These are phyloP conservation scores for Myotis myotis DNA, from an alignment of 2,797 vertebrate genomes.

Conservation along the genomic window DNA sequence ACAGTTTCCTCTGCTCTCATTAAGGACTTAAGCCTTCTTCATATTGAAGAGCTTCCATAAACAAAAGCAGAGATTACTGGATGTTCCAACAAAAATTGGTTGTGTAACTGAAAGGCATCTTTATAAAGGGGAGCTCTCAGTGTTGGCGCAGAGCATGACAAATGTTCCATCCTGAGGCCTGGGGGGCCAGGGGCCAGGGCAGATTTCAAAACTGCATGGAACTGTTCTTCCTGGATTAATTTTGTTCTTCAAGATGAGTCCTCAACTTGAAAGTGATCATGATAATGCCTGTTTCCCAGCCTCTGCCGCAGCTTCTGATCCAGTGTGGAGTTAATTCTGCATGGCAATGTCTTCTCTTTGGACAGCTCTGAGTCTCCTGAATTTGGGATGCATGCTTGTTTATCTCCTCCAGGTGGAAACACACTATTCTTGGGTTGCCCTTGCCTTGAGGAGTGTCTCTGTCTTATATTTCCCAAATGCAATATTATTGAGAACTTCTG, in stretches of 20 bases:
- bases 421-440: not conserved
- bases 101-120: conserved; percentile 56
- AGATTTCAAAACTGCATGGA: conserved; percentile 33
- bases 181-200: not conserved
- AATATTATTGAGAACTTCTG: not conserved
- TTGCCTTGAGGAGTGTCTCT: not conserved
- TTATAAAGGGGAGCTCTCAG: conserved; percentile 1
- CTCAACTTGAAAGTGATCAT: conserved; percentile 19
- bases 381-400: not conserved
- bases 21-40: conserved; percentile 77
- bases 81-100: conserved; percentile 77
- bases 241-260: conserved; percentile 43
- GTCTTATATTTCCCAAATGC: not conserved
- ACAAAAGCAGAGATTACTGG: conserved; percentile 78
- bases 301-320: not conserved
- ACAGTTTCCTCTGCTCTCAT: conserved; percentile 73
- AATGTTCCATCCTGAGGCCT: not conserved
- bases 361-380: not conserved
- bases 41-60: conserved; percentile 78
- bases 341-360: not conserved
- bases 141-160: conserved; percentile 29
- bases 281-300: not conserved
- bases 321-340: not conserved
- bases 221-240: conserved; percentile 37
- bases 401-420: not conserved